Conservation (phyloP, 2,888 invertebrate species). For the Fragum whitleyi region DNA sequence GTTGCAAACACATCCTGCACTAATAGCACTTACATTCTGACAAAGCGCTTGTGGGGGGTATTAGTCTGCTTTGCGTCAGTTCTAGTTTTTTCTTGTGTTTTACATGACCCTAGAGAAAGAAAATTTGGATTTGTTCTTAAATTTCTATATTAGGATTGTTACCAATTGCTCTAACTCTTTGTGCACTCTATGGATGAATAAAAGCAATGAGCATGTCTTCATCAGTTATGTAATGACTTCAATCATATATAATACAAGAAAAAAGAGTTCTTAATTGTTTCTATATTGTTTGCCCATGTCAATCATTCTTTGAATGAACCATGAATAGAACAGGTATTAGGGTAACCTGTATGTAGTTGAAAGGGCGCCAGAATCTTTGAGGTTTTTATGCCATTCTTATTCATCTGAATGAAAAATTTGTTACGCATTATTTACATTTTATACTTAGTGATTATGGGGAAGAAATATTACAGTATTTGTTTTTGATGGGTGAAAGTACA, state of each 20-base stretch:
- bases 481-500: too few relatives aligned
- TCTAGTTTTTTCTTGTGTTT: too few relatives aligned
- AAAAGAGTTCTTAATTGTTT: background rate
- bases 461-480: too few relatives aligned
- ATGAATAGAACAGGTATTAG: background rate
- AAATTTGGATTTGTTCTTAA: too few relatives aligned
- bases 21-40: too few relatives aligned
- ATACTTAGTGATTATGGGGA: background rate
- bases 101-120: too few relatives aligned
- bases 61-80: too few relatives aligned
- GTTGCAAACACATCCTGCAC: too few relatives aligned
- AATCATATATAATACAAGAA: background rate
- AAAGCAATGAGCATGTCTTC: background rate
- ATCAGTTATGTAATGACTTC: background rate
- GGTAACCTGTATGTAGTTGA: conserved; percentile 11
- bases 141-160: too few relatives aligned
- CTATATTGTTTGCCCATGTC: conserved; percentile 3
- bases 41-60: too few relatives aligned
- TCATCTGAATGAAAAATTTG: conserved; percentile 5
- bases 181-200: too few relatives aligned
- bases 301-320: conserved; percentile 8
- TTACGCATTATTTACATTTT: conserved; percentile 16
- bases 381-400: background rate
- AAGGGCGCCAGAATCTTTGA: background rate
- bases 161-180: too few relatives aligned